phyloP scores from a whole-genome alignment of 2,888 invertebrate species.

The Podotricha telesiphe region DNA sequence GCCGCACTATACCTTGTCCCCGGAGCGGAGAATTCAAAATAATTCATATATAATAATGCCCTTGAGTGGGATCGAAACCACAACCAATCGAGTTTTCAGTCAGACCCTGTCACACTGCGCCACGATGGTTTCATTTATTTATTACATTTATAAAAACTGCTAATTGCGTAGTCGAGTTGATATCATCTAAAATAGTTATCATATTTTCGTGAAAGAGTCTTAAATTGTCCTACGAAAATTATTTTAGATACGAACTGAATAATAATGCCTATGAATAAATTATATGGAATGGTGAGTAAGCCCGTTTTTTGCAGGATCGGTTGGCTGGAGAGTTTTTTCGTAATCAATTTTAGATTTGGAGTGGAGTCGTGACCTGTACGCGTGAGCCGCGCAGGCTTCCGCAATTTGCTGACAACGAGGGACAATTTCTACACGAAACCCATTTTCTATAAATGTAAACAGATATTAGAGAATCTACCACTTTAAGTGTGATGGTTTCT shows the following conservation, averaged over 20 bases:
- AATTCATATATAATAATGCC: no score
- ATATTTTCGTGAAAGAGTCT: conserved; percentile 11
- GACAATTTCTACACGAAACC: conserved; percentile 14
- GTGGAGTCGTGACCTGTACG: conserved; percentile 72
- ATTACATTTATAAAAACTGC: background rate
- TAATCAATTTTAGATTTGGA: conserved; percentile 79
- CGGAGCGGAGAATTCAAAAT: no score
- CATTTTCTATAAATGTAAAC: conserved; percentile 9
- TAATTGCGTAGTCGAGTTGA: conserved; percentile 1
- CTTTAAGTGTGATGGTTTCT: conserved; percentile 6
- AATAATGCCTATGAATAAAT: conserved; percentile 71
- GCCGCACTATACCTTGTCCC: no score
- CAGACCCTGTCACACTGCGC: no score
- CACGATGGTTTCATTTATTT: no score
- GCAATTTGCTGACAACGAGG: conserved; percentile 52
- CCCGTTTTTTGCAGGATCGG: conserved; percentile 62
- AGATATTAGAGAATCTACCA: background rate
- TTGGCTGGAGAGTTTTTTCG: conserved; percentile 61
- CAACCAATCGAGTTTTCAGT: no score
- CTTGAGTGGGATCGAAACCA: no score
- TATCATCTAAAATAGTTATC: background rate
- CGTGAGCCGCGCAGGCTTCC: conserved; percentile 67
- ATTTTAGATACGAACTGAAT: conserved; percentile 61
- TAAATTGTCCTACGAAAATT: conserved; percentile 47
- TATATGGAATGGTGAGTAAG: conserved; percentile 68